Conservation (phyloP, 2,113 vertebrate genomes). For the Chroicocephalus ridibundus region DNA sequence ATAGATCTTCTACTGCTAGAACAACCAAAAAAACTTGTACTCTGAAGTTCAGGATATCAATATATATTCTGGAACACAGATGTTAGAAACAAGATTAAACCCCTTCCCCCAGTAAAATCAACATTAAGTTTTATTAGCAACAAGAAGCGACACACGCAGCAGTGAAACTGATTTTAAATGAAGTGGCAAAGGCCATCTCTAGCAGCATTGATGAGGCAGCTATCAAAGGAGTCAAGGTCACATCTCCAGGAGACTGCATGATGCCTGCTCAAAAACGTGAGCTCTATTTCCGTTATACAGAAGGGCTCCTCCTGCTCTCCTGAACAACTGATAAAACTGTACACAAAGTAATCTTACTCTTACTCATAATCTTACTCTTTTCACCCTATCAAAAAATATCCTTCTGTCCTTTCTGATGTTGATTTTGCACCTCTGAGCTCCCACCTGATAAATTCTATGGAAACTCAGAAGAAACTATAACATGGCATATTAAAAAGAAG, state of each 20-base stretch:
- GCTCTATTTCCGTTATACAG: background rate
- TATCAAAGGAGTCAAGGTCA: background rate
- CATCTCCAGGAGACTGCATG: background rate
- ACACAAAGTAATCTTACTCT: background rate
- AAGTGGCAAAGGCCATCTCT: background rate
- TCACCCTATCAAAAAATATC: background rate
- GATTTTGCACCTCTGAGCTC: background rate
- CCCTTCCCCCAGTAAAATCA: background rate
- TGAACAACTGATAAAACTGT: background rate
- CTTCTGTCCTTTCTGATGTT: background rate
- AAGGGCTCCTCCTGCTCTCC: background rate
- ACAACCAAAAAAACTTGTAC: background rate
- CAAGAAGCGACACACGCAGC: background rate
- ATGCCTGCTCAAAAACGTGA: background rate
- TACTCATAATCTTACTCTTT: background rate
- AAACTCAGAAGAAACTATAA: background rate
- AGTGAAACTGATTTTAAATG: background rate
- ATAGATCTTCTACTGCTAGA: background rate
- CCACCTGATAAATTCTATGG: background rate
- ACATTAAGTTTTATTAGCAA: background rate
- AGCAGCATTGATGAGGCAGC: background rate
- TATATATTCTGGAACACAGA: background rate
- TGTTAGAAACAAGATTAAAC: background rate
- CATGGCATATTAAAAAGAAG: background rate
- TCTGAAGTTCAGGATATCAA: background rate